Base-by-base conservation (phyloP, 2,113 vertebrate genomes). In the Pampusana beccarii region DNA sequence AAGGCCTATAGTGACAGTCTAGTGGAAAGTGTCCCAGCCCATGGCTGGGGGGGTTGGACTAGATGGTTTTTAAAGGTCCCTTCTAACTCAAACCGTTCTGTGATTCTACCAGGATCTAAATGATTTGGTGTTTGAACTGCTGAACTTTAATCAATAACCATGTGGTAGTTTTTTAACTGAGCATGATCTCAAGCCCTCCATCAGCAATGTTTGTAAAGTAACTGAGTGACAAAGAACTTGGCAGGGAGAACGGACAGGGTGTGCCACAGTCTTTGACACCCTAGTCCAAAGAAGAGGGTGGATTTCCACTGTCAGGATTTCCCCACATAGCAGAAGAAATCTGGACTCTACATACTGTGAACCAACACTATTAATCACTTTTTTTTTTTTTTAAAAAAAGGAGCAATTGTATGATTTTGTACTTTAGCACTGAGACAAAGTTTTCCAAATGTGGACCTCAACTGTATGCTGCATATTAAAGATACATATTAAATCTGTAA, bases 21-120 rank as follows among this genome's bases (percentile, higher is more conserved):
- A 28, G 16, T 34, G 17, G 9, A 46, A 56, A 11, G 4, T 36
- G 14, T 25, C 26, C 21, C 25, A 72, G 13, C 9, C 10, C 6
- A 5, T 2, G 13, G 24, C 4, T 40, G 42, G 15, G 16, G 8
- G 17, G 4, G 0, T 21, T 58, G 8, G 7, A 75, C 33, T 13
- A 23, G 9, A 6, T 65, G 17, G 34, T 9, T 5, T 44, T 62
- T 48, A 28, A 65, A 33, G 9, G 17, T 38, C 3, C 1, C 6
- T 17, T 36, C 25, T 17, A 80, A 28, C 1, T 5, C 33, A 86
- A 77, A 51, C 7, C 12, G 15, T 54, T 51, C 26, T 24, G 5
- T 23, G 13, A 60, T 36, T 83, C 26, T 29, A 50, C 5, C 1
- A 10, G 6, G 50, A 38, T 33, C 18, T 25, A 77, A 82, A 80